Conservation (phyloP, 2,888 invertebrate species). For the Phaedon cochleariae region DNA sequence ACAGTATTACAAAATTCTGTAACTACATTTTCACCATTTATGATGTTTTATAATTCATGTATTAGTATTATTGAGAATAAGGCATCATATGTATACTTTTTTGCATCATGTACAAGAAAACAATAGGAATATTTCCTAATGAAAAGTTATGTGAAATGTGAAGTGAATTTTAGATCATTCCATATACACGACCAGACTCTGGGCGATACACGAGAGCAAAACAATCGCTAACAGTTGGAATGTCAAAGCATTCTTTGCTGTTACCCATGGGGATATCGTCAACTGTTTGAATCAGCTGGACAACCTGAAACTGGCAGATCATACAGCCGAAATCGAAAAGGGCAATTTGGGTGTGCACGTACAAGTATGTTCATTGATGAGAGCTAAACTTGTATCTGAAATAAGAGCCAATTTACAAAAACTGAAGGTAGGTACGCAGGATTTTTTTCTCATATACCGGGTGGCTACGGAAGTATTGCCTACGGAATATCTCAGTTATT, state of each 20-base stretch:
- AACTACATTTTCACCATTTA: too few species aligned
- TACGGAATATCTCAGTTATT: too few species aligned
- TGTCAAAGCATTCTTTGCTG: slow-evolving; percentile 76
- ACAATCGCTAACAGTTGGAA: slow-evolving; percentile 79
- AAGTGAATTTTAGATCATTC: too few species aligned
- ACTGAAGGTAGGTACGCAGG: slow-evolving; percentile 68
- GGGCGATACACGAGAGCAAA: slow-evolving; percentile 79
- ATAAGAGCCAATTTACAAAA: slow-evolving; percentile 78
- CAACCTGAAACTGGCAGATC: slow-evolving; percentile 70
- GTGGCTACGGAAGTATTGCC: too few species aligned
- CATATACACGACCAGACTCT: slow-evolving; percentile 79
- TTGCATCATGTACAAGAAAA: too few species aligned
- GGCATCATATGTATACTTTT: too few species aligned
- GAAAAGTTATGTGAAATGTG: too few species aligned
- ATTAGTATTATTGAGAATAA: too few species aligned
- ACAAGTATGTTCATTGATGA: slow-evolving; percentile 81
- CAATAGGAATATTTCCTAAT: too few species aligned
- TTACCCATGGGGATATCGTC: slow-evolving; percentile 72
- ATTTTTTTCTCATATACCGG: too few species aligned
- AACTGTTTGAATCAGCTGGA: slow-evolving; percentile 69
- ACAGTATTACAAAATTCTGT: too few species aligned
- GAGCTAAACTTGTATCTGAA: slow-evolving; percentile 82
- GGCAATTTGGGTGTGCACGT: slow-evolving; percentile 74
- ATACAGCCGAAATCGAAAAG: slow-evolving; percentile 66
- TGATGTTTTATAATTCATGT: too few species aligned